Evolutionary conservation across 2,888 invertebrate species (phyloP).

Genomic region (Bellardia pandia): DNA sequence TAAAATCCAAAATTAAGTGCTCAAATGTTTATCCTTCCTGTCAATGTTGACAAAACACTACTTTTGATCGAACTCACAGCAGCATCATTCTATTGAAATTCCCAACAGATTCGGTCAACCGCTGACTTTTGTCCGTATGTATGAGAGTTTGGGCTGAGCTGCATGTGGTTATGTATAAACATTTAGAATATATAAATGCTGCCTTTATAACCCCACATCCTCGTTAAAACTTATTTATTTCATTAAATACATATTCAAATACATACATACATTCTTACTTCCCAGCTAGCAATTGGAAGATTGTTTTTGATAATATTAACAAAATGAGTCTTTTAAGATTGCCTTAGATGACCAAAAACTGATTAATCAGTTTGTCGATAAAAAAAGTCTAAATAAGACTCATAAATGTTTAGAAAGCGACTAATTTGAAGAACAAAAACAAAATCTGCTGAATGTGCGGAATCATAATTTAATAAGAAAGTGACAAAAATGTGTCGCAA

Average conservation of each 20-base stretch:
- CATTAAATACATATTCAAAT: slow-evolving; percentile 30
- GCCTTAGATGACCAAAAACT: too few relatives aligned
- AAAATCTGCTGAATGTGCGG: too few relatives aligned
- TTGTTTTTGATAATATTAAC: too few relatives aligned
- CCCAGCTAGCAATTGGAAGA: too few relatives aligned
- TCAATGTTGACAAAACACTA: slow-evolving; percentile 34
- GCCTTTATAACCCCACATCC: not conserved
- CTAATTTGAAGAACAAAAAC: too few relatives aligned
- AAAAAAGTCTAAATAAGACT: too few relatives aligned
- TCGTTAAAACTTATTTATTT: slow-evolving; percentile 35
- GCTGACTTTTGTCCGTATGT: slow-evolving; percentile 19
- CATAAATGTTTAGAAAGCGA: too few relatives aligned
- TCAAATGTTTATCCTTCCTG: slow-evolving; percentile 35
- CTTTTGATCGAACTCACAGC: slow-evolving; percentile 24
- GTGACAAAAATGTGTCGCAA: too few relatives aligned
- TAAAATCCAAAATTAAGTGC: slow-evolving; percentile 17
- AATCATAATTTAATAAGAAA: too few relatives aligned
- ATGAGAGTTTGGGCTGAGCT: not conserved
- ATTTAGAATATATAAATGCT: not conserved
- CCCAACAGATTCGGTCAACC: slow-evolving; percentile 33
- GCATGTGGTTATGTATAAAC: not conserved
- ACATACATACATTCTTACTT: not conserved
- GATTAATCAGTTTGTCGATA: too few relatives aligned
- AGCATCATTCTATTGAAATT: slow-evolving; percentile 22
- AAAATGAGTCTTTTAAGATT: too few relatives aligned